phyloP scores from a whole-genome alignment of 2,113 vertebrate genomes.

The Crotalus viridis region DNA sequence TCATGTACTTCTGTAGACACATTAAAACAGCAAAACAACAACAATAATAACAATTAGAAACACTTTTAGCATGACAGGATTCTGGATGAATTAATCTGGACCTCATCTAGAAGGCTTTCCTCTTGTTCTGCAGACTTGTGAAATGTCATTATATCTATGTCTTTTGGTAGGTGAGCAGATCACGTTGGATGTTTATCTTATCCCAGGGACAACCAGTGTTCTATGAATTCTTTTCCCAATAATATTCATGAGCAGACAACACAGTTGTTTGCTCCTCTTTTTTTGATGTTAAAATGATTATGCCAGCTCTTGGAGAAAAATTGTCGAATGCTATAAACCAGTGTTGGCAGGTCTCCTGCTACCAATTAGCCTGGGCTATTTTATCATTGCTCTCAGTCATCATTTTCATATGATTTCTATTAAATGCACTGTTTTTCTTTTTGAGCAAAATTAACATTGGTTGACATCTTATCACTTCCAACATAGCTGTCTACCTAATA shows the following conservation, averaged over 20 bases:
- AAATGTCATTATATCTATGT: background rate
- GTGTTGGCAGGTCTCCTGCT: background rate
- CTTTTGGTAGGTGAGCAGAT: background rate
- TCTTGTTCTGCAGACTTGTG: background rate
- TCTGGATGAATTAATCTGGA: background rate
- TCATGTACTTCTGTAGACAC: background rate
- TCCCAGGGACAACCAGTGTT: background rate
- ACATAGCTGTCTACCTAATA: conserved; percentile 8
- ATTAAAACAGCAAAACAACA: background rate
- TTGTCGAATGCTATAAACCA: background rate
- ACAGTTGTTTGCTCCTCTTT: background rate
- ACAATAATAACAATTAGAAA: background rate
- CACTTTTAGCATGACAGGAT: background rate
- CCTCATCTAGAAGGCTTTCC: background rate
- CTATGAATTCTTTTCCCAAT: background rate
- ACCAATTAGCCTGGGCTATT: background rate
- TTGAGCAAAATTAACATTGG: conserved; percentile 8
- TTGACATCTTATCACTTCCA: conserved; percentile 2
- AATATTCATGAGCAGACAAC: background rate
- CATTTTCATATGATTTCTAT: background rate
- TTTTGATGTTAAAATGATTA: background rate
- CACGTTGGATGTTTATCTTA: background rate
- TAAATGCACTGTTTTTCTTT: background rate
- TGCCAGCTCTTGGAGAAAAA: background rate
- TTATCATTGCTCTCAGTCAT: background rate